Evolutionary conservation across 37 sponge, comb jelly and placozoan genomes (phyloP), one percentile per base, ranked within the genome.

Genomic region (Oscarella lobularis): DNA sequence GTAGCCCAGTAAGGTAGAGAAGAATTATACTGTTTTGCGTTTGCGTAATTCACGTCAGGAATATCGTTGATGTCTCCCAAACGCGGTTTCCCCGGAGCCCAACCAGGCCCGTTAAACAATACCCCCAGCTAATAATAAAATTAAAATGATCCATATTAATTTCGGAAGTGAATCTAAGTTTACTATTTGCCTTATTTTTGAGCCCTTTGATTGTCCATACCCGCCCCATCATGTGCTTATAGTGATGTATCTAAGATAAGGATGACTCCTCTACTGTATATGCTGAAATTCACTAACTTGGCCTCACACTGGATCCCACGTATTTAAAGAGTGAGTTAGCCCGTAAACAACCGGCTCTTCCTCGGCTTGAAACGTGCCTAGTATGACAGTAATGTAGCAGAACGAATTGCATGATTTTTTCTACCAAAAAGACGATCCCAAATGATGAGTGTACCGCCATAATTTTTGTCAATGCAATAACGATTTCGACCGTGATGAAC

Each of bases 381-480:
- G n/a, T n/a, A n/a, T n/a, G n/a, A n/a, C n/a, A n/a, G n/a, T n/a
- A n/a, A n/a, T n/a, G n/a, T n/a, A n/a, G n/a, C n/a, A n/a, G n/a
- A n/a, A n/a, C n/a, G n/a, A n/a, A n/a, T n/a, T n/a, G n/a, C n/a
- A 48, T 48, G 60, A 9, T 48, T 9, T 48, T 48, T 48, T 48
- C 30, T 54, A 60, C 96, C 96, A 80, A 95, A 95, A 76, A 95
- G 83, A 3, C 90, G 55, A 66, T 95, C 96, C 84, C 86, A 95
- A 1, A 95, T 95, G 75, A 95, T 95, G 31, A 95, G 36, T 1
- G 4, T 41, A 40, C 41, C 36, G 86, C 94, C 96, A 82, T 95
- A 95, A 82, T 95, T 95, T 77, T 88, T 91, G 79, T 95, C 92
- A 73, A 95, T 88, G 80, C 92, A 95, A 77, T 95, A 88, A n/a